Evolutionary conservation across 2,797 vertebrate species (phyloP).

Genomic region (Dromococcyx pavoninus): DNA sequence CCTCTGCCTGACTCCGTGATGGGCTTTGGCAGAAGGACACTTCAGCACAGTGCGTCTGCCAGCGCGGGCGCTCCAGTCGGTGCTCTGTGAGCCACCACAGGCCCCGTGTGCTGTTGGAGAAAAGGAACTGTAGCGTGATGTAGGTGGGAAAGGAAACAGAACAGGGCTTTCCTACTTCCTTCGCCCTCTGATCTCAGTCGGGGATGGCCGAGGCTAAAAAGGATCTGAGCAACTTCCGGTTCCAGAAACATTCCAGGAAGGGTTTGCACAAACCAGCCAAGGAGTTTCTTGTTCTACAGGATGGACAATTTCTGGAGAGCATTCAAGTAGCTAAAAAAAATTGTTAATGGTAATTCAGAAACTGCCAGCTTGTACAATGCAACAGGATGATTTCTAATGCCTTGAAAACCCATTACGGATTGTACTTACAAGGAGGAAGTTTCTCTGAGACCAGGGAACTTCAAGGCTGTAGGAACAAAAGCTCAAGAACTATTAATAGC

Average conservation of each 20-base stretch:
- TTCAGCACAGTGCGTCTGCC: too few relatives aligned
- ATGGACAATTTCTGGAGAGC: background rate
- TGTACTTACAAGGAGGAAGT: background rate
- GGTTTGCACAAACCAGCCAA: background rate
- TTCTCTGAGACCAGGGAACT: background rate
- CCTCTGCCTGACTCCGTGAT: background rate
- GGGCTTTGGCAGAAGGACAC: background rate
- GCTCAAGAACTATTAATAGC: background rate
- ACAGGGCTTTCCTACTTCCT: background rate
- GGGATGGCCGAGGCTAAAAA: background rate
- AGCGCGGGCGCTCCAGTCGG: background rate
- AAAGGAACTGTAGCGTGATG: background rate
- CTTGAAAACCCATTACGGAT: background rate
- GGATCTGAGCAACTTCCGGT: background rate
- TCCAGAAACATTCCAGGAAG: background rate
- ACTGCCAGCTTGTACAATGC: background rate
- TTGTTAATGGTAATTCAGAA: background rate
- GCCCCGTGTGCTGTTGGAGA: background rate
- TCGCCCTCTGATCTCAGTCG: background rate
- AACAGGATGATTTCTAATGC: background rate
- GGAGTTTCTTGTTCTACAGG: background rate
- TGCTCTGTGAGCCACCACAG: too few relatives aligned
- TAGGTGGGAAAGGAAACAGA: background rate
- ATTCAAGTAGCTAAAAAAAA: background rate
- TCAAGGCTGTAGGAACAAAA: background rate